phyloP scores from a whole-genome alignment of 2,797 vertebrate species.

The Phalanger gymnotis region DNA sequence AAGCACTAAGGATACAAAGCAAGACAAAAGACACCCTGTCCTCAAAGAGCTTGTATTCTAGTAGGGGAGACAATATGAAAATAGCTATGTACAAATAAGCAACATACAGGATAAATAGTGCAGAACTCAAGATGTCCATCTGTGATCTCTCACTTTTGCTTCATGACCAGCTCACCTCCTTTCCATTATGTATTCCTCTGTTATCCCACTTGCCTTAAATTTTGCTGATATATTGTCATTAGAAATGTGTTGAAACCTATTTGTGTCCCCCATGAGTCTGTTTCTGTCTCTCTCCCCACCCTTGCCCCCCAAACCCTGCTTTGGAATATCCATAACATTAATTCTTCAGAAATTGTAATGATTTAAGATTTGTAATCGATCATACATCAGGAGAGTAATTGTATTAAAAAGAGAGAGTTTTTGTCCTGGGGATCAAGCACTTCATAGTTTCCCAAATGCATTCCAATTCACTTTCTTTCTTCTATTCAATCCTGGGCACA shows the following conservation, averaged over 20 bases:
- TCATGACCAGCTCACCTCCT: not conserved
- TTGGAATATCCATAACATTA: not conserved
- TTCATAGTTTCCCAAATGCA: not conserved
- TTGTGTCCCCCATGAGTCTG: not conserved
- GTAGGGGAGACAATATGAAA: not conserved
- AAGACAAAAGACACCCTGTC: not conserved
- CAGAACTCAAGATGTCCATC: not conserved
- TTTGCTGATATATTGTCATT: not conserved
- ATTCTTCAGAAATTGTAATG: not conserved
- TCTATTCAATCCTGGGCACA: not conserved
- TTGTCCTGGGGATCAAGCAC: not conserved
- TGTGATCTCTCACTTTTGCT: not conserved
- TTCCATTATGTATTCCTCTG: not conserved
- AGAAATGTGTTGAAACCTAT: not conserved
- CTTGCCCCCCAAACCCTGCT: not conserved
- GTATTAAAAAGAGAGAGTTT: not conserved
- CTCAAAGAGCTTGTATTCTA: not conserved
- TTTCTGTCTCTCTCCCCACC: not conserved
- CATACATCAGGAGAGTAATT: not conserved
- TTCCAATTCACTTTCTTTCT: not conserved
- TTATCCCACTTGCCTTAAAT: not conserved
- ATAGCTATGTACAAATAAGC: not conserved
- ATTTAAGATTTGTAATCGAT: not conserved
- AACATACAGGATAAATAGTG: not conserved
- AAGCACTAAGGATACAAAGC: not conserved